Evolutionary conservation across 2,888 invertebrate genomes (phyloP), one percentile per base, ranked within the genome.

Genomic region (Melipona beecheii): DNA sequence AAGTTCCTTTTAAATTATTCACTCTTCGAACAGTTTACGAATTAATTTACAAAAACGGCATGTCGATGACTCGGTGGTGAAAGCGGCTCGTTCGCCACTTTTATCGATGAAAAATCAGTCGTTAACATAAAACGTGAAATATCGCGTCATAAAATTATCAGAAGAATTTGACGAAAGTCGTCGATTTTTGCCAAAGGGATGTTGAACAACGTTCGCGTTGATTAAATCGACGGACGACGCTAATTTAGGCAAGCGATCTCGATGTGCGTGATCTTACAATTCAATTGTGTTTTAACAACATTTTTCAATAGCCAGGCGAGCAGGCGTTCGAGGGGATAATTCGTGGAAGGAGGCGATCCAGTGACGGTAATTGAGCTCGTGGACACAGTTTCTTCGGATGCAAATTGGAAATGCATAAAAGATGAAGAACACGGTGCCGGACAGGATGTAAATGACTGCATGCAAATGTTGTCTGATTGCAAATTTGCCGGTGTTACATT

Each of bases 351-450:
- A 36, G 75, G 58, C 50, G 83, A 68, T 71, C 43, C 56, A 27
- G 60, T 56, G 83, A 82, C 75, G 43, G 75, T 82, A 83, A 83
- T 83, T 83, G 83, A 66, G 83, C 71, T 62, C 75, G 83, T 62
- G 83, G 83, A 83, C 83, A 75, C 60, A 83, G 83, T 83, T 83
- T 83, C 83, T 83, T 82, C 83, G 71, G 75, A 83, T 83, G 83
- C 83, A 82, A 83, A 83, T 83, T 62, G 75, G 60, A 68, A 75
- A 83, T 83, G 83, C 83, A 83, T 83, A 83, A 83, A 83, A 83
- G 83, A 83, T 83, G 83, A 83, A 83, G 82, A 82, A 83, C 75
- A 75, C 71, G 52, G 71, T 71, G 66, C 71, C 56, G 69, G 74
- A 64, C 83, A 75, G 75, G 83, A 83, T 83, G 83, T 83, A 83